These are phyloP conservation scores for Chlamydotis undulata DNA, from an alignment of 2,113 vertebrate genomes.

Conservation along the genomic window DNA sequence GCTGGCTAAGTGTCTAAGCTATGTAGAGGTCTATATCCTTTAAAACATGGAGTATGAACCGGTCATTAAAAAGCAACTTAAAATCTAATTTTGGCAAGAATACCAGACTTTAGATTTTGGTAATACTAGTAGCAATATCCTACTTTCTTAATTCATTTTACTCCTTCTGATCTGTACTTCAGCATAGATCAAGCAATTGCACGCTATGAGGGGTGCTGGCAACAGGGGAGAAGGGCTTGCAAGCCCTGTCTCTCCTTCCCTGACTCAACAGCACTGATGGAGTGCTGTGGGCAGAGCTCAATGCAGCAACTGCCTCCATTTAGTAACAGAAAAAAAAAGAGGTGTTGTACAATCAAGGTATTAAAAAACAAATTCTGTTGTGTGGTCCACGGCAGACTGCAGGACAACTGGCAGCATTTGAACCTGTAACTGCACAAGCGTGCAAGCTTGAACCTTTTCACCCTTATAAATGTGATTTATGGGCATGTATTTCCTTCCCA, in stretches of 20 bases:
- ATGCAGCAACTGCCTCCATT: neutral
- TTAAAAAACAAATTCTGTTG: neutral
- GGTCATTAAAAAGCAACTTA: neutral
- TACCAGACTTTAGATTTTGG: neutral
- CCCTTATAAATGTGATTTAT: neutral
- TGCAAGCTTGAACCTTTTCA: neutral
- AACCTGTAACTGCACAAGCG: neutral
- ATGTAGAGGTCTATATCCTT: neutral
- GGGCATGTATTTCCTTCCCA: neutral
- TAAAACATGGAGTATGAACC: neutral
- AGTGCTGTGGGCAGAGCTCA: neutral
- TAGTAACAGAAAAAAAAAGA: neutral
- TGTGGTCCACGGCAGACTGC: neutral
- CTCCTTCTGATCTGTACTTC: neutral
- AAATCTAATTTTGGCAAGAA: constrained; percentile 24
- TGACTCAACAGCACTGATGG: neutral
- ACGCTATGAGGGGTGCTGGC: neutral
- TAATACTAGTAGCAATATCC: neutral
- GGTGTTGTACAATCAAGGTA: neutral
- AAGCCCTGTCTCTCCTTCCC: neutral
- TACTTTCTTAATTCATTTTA: constrained; percentile 23
- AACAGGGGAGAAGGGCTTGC: neutral
- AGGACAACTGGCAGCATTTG: neutral
- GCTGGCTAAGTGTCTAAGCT: neutral
- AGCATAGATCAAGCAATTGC: neutral